Evolutionary conservation across 2,888 invertebrate species (phyloP).

Genomic region (Chrysopilus asiliformis): DNA sequence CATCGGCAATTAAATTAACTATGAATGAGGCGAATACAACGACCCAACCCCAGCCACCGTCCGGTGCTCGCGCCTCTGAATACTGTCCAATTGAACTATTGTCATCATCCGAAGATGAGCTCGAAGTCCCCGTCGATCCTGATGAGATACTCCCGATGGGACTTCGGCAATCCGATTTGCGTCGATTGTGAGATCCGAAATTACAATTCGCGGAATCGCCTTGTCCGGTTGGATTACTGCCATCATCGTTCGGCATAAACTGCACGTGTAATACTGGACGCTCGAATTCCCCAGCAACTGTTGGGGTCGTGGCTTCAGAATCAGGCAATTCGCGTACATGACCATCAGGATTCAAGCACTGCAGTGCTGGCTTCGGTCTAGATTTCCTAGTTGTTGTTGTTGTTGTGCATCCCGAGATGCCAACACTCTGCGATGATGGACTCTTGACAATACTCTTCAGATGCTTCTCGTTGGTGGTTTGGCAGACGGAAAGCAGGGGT

Average conservation of each 20-base stretch:
- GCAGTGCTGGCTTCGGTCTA: too few species aligned
- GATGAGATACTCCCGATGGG: constrained; percentile 20
- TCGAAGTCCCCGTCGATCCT: constrained; percentile 29
- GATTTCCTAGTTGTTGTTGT: too few species aligned
- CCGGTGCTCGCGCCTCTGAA: constrained; percentile 60
- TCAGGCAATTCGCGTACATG: constrained; percentile 1
- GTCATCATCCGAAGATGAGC: constrained; percentile 43
- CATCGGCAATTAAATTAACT: constrained; percentile 83
- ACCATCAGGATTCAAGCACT: too few species aligned
- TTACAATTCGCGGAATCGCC: background rate
- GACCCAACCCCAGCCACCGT: constrained; percentile 91
- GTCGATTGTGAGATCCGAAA: background rate
- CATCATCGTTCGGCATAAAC: constrained; percentile 28
- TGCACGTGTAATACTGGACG: constrained; percentile 43
- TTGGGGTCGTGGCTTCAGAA: constrained; percentile 12
- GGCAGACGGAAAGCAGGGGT: background rate
- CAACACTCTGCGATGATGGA: constrained; percentile 20
- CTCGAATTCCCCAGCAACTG: constrained; percentile 18
- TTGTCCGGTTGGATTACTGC: background rate
- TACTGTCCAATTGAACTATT: constrained; percentile 49
- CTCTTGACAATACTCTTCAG: constrained; percentile 21
- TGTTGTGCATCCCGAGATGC: too few species aligned
- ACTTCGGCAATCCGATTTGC: constrained; percentile 14
- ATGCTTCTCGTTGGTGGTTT: constrained; percentile 5
- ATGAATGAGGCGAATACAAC: constrained; percentile 79